Conservation (phyloP, 1,140 invertebrate species). For the Eumaeus atala region DNA sequence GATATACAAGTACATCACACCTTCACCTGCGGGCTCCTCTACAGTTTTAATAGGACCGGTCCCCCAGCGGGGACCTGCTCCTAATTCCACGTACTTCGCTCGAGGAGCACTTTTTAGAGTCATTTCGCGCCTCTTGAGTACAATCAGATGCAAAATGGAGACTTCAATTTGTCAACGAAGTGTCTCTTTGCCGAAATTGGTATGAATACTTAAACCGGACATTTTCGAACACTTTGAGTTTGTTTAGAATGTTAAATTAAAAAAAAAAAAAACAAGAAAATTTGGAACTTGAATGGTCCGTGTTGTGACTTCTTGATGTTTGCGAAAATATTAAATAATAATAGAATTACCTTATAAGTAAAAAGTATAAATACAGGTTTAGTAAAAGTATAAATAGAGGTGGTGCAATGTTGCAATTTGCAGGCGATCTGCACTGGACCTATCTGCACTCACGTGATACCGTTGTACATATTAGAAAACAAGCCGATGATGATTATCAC, state of each 20-base stretch:
- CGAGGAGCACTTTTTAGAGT: slow-evolving; percentile 53
- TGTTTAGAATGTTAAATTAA: not conserved
- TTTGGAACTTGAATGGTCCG: too few relatives aligned
- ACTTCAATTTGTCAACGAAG: slow-evolving; percentile 40
- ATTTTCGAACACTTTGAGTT: slow-evolving; percentile 19
- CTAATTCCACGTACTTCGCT: slow-evolving; percentile 56
- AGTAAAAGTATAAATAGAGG: too few relatives aligned
- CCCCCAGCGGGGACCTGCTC: slow-evolving; percentile 37
- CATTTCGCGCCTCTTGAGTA: slow-evolving; percentile 53
- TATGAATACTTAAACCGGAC: slow-evolving; percentile 21
- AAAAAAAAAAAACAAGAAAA: too few relatives aligned
- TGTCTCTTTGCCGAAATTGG: slow-evolving; percentile 18
- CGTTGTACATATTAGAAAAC: too few relatives aligned
- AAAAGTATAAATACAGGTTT: too few relatives aligned
- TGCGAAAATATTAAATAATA: too few relatives aligned
- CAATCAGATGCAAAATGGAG: slow-evolving; percentile 51
- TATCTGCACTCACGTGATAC: slow-evolving; percentile 18
- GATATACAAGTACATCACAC: too few relatives aligned
- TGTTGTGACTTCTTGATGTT: too few relatives aligned
- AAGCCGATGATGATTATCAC: slow-evolving; percentile 40
- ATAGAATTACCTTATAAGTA: too few relatives aligned
- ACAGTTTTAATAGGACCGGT: slow-evolving; percentile 45
- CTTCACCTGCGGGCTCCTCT: slow-evolving; percentile 37
- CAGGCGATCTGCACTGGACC: too few relatives aligned
- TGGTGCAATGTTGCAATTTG: too few relatives aligned